Conservation (phyloP, 2,888 invertebrate species). For the Dyspetes luteomarginatus region DNA sequence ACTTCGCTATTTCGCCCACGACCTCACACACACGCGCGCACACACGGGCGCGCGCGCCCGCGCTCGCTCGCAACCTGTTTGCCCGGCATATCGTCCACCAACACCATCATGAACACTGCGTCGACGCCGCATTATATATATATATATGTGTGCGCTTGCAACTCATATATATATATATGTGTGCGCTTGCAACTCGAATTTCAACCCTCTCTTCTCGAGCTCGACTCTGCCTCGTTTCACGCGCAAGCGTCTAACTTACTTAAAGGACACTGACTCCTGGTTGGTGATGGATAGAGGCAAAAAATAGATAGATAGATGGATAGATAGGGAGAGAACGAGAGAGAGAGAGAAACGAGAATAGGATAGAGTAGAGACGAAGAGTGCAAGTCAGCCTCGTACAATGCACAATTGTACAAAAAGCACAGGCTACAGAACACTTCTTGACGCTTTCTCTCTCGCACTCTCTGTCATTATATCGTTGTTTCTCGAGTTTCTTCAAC, state of each 20-base stretch:
- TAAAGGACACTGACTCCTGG: slow-evolving; percentile 81
- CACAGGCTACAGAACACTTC: not conserved
- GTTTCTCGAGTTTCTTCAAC: not conserved
- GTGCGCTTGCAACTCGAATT: slow-evolving; percentile 52
- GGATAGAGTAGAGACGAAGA: slow-evolving; percentile 3
- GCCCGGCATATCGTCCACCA: slow-evolving; percentile 30
- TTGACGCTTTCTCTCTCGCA: slow-evolving; percentile 1
- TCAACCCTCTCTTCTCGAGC: slow-evolving; percentile 58
- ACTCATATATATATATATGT: too few species aligned
- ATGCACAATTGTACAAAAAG: slow-evolving; percentile 27
- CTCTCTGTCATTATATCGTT: not conserved
- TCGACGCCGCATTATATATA: not conserved
- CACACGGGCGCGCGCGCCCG: slow-evolving; percentile 5
- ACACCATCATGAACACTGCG: not conserved
- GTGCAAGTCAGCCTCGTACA: slow-evolving; percentile 24
- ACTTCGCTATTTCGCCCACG: slow-evolving; percentile 64
- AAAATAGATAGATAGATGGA: slow-evolving; percentile 12
- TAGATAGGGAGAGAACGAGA: slow-evolving; percentile 18
- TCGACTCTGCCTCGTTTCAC: slow-evolving; percentile 5
- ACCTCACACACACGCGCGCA: slow-evolving; percentile 20
- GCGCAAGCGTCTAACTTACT: slow-evolving; percentile 79
- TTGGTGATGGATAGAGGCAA: slow-evolving; percentile 51
- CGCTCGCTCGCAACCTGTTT: slow-evolving; percentile 41
- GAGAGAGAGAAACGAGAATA: not conserved
- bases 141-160: slow-evolving; percentile 41